phyloP scores from a whole-genome alignment of 2,797 vertebrate species.

The Falco novaeseelandiae region DNA sequence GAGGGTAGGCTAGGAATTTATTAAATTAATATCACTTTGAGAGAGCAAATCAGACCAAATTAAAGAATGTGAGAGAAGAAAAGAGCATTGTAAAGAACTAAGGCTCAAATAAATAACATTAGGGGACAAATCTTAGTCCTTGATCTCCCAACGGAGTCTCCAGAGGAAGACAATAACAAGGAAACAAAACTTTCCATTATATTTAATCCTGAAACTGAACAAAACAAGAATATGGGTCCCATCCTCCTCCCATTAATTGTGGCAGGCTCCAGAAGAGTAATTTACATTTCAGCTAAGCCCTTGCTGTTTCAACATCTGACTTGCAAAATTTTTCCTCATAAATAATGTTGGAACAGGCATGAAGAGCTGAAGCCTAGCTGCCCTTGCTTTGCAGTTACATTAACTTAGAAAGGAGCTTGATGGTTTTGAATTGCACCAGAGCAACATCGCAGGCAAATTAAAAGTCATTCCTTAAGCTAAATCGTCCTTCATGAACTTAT shows the following conservation, averaged over 20 bases:
- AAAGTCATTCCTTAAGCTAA: not conserved
- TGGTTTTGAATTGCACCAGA: not conserved
- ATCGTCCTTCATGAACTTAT: not conserved
- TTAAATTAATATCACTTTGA: not conserved
- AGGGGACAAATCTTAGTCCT: not conserved
- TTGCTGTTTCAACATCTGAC: not conserved
- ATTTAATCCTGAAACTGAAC: not conserved
- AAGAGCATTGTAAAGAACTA: not conserved
- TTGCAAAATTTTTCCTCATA: not conserved
- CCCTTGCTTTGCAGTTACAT: not conserved
- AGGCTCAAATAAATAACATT: not conserved
- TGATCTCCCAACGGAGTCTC: not conserved
- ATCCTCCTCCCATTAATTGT: not conserved
- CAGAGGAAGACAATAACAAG: not conserved
- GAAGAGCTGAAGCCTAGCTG: not conserved
- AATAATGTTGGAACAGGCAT: not conserved
- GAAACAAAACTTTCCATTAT: not conserved
- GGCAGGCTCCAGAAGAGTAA: not conserved
- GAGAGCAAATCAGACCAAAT: not conserved
- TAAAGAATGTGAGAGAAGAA: not conserved
- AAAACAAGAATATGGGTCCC: not conserved
- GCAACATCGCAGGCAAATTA: not conserved
- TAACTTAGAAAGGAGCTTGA: not conserved
- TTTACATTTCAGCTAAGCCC: not conserved
- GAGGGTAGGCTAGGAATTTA: not conserved